These are phyloP conservation scores for Colossoma macropomum DNA, from an alignment of 2,113 vertebrate genomes.

Conservation along the genomic window DNA sequence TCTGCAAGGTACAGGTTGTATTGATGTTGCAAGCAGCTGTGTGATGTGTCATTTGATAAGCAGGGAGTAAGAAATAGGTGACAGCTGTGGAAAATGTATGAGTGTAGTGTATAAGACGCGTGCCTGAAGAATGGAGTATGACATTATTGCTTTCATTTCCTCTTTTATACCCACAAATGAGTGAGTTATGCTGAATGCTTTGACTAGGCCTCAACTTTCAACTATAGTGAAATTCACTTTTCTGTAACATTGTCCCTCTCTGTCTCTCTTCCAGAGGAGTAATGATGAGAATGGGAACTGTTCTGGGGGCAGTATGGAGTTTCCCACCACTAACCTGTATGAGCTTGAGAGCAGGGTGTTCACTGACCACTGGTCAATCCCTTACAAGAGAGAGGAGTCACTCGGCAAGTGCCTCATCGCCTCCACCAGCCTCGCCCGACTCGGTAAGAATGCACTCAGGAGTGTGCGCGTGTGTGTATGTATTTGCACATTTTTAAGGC, in stretches of 20 bases:
- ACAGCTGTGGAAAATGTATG: neutral
- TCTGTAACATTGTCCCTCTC: neutral
- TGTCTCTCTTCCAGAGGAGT: slow-evolving; percentile 77
- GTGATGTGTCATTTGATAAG: neutral
- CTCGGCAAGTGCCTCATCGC: slow-evolving; percentile 96
- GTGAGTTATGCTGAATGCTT: neutral
- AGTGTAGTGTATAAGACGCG: neutral
- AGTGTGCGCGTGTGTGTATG: slow-evolving; percentile 3
- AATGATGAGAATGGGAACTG: slow-evolving; percentile 99
- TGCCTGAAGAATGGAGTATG: neutral
- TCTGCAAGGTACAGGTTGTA: neutral
- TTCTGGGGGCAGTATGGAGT: slow-evolving; percentile 93
- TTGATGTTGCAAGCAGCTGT: neutral
- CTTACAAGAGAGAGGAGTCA: slow-evolving; percentile 96
- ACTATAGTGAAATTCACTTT: neutral
- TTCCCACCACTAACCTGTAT: slow-evolving; percentile 97
- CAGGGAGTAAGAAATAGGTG: neutral
- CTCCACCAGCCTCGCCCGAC: slow-evolving; percentile 91
- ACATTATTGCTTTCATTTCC: neutral
- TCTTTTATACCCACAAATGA: neutral
- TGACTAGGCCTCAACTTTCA: neutral
- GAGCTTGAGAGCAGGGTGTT: slow-evolving; percentile 97
- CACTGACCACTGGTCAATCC: slow-evolving; percentile 99
- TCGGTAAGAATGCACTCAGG: slow-evolving; percentile 78
- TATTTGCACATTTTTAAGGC: neutral